Conservation (phyloP, 2,797 vertebrate genomes). For the Gobio occitaniae region DNA sequence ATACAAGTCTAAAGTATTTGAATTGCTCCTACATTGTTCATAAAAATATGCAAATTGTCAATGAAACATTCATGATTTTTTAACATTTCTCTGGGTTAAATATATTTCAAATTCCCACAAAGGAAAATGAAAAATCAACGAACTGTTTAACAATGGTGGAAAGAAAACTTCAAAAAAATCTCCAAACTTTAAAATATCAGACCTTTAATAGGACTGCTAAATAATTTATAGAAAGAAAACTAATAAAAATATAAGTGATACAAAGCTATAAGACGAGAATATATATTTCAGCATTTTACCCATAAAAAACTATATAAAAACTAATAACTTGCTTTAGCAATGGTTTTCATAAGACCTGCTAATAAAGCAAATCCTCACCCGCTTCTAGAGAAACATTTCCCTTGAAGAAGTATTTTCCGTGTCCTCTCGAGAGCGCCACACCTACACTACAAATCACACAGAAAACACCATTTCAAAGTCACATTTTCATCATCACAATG, state of each 20-base stretch:
- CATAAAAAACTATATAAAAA: too few species aligned
- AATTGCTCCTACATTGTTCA: neutral
- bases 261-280: neutral
- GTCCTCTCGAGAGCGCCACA: slow-evolving; percentile 94
- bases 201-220: neutral
- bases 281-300: neutral
- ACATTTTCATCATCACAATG: neutral
- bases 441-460: slow-evolving; percentile 83
- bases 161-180: neutral
- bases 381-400: slow-evolving; percentile 95
- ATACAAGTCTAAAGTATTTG: neutral
- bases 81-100: neutral
- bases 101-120: neutral
- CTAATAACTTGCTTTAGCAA: neutral
- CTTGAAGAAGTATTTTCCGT: slow-evolving; percentile 97
- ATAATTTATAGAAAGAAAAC: neutral
- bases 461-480: slow-evolving; percentile 1
- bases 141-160: neutral
- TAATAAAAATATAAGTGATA: neutral
- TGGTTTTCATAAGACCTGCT: neutral
- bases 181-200: neutral
- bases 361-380: slow-evolving; percentile 76
- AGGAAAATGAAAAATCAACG: neutral
- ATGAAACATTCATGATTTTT: neutral
- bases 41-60: neutral